A percentile compares a stretch with the other conserved stretches of the same genome.
phyloP scores from a whole-genome alignment of 2,113 vertebrate species.

The Hassar affinis region DNA sequence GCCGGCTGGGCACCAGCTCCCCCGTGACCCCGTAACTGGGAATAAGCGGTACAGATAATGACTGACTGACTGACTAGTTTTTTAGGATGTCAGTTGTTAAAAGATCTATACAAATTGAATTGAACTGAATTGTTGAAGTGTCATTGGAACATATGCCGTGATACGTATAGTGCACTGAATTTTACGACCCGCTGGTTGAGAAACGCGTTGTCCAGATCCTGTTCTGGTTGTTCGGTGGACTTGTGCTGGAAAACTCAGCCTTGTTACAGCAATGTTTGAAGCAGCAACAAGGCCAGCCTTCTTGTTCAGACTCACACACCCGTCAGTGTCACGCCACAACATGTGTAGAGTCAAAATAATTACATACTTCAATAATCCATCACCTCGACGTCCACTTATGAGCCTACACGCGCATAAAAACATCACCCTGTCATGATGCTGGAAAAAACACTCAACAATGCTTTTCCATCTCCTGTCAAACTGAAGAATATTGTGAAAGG shows the following conservation, averaged over 20 bases:
- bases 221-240: not conserved
- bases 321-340: not conserved
- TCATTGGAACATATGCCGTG: not conserved
- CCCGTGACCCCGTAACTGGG: no score
- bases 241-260: not conserved
- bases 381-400: not conserved
- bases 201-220: not conserved
- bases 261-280: not conserved
- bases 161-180: not conserved
- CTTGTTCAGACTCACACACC: not conserved
- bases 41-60: no score
- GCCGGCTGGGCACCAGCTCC: no score
- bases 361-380: conserved; percentile 12
- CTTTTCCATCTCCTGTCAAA: conserved; percentile 2
- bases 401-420: not conserved
- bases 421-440: not conserved
- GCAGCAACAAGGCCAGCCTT: not conserved
- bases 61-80: no score
- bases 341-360: conserved; percentile 25
- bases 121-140: not conserved
- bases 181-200: not conserved
- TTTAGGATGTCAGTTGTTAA: not conserved
- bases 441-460: not conserved
- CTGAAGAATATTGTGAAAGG: not conserved
- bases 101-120: not conserved